phyloP scores from a whole-genome alignment of 2,888 invertebrate genomes.

The Blera fallax region DNA sequence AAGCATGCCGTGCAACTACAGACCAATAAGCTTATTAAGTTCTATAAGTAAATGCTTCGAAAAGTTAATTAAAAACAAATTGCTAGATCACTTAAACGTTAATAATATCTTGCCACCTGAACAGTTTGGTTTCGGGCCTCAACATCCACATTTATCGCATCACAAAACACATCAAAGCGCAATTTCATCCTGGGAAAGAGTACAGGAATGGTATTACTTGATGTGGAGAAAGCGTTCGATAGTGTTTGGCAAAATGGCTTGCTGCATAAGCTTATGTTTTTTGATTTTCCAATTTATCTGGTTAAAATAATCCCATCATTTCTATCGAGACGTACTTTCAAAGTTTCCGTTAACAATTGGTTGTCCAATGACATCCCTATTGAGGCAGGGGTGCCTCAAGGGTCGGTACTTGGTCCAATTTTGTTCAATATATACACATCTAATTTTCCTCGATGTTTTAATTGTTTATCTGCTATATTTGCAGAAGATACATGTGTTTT shows the following conservation, averaged over 20 bases:
- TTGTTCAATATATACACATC: slow-evolving; percentile 72
- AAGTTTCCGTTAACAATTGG: slow-evolving; percentile 12
- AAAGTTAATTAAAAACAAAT: background rate
- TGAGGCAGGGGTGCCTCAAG: slow-evolving; percentile 24
- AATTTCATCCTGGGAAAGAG: background rate
- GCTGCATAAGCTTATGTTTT: slow-evolving; percentile 13
- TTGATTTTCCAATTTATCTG: slow-evolving; percentile 66
- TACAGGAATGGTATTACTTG: slow-evolving; percentile 75
- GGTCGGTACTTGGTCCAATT: slow-evolving; percentile 47
- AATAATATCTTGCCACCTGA: background rate
- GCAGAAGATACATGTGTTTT: slow-evolving; percentile 68
- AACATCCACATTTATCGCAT: slow-evolving; percentile 2
- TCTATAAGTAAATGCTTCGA: background rate
- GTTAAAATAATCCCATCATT: slow-evolving; percentile 69
- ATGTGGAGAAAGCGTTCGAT: slow-evolving; percentile 77
- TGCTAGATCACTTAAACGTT: background rate
- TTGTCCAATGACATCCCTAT: background rate
- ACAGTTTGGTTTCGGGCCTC: slow-evolving; percentile 6
- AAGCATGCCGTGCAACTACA: background rate
- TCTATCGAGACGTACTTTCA: slow-evolving; percentile 3
- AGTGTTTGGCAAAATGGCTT: slow-evolving; percentile 77
- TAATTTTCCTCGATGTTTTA: slow-evolving; percentile 56
- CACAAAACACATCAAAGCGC: background rate
- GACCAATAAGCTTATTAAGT: background rate
- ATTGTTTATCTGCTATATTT: slow-evolving; percentile 46